phyloP scores from a whole-genome alignment of 2,888 invertebrate species.

The Ligdia adustata region DNA sequence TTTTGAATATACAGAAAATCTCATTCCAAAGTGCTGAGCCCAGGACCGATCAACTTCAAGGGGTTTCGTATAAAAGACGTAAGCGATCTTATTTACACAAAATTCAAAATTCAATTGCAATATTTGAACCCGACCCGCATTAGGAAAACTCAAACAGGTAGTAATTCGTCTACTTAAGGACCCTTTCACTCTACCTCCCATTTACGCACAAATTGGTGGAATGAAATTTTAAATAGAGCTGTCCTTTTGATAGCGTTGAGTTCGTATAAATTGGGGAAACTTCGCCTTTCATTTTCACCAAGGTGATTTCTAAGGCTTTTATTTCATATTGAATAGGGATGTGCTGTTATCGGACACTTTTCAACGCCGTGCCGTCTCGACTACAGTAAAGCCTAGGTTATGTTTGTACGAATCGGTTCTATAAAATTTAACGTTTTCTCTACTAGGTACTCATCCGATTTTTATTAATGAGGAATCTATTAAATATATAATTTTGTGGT shows the following conservation, averaged over 20 bases:
- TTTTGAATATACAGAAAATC: no score
- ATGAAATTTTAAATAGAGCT: slow-evolving; percentile 58
- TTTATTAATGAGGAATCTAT: no score
- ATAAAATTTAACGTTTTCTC: no score
- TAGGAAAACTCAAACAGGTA: slow-evolving; percentile 42
- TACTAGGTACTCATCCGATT: no score
- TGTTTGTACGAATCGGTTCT: no score
- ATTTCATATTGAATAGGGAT: slow-evolving; percentile 32
- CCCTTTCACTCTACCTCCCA: slow-evolving; percentile 39
- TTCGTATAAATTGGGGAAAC: slow-evolving; percentile 51
- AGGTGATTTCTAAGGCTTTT: slow-evolving; percentile 39
- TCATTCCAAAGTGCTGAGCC: no score
- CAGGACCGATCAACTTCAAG: no score
- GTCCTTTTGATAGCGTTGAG: slow-evolving; percentile 34
- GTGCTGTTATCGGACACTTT: slow-evolving; percentile 8
- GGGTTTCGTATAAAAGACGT: not conserved
- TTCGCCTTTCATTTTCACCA: slow-evolving; percentile 38
- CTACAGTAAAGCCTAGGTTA: no score
- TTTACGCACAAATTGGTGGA: slow-evolving; percentile 56
- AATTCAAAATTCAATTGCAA: slow-evolving; percentile 1
- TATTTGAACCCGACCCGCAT: slow-evolving; percentile 8
- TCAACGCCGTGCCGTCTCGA: no score
- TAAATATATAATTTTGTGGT: no score
- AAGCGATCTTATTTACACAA: not conserved
- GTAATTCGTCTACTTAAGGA: slow-evolving; percentile 50